These are phyloP conservation scores for Pogonomyrmex barbatus DNA, from an alignment of 1,140 invertebrate species.

Conservation along the genomic window DNA sequence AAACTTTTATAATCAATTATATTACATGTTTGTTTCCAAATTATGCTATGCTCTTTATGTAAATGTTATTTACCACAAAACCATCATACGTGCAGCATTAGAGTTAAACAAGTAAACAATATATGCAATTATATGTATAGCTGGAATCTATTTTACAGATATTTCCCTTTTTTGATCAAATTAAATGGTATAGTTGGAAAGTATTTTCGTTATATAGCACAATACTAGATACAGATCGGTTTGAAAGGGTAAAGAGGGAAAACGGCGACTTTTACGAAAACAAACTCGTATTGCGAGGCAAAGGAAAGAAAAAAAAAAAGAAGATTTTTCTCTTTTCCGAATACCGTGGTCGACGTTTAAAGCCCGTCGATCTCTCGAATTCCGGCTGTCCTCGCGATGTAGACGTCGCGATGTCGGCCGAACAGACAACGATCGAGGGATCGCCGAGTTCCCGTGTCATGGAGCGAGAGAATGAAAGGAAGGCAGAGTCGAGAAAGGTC, in stretches of 20 bases:
- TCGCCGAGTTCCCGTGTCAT: constrained; percentile 46
- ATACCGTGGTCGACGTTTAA: constrained; percentile 30
- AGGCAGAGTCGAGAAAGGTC: constrained; percentile 28
- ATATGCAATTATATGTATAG: neutral
- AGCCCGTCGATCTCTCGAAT: constrained; percentile 44
- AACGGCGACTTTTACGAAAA: neutral
- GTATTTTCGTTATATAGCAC: neutral
- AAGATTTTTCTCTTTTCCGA: constrained; percentile 21
- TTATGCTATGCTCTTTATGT: neutral
- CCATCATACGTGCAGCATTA: neutral
- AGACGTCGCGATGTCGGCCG: constrained; percentile 52
- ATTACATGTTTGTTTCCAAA: neutral
- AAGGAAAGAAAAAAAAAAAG: constrained; percentile 4
- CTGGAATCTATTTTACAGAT: neutral
- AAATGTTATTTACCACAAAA: neutral
- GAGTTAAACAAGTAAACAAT: neutral
- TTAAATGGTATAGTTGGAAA: neutral
- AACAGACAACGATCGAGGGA: constrained; percentile 53
- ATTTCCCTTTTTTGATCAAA: neutral
- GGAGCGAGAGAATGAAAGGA: constrained; percentile 43
- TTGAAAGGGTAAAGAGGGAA: neutral
- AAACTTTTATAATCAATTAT: neutral
- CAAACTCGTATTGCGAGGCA: neutral
- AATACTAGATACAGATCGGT: neutral
- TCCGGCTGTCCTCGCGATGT: constrained; percentile 43